phyloP scores from a whole-genome alignment of 2,888 invertebrate genomes.

The Diplazon laetatorius region DNA sequence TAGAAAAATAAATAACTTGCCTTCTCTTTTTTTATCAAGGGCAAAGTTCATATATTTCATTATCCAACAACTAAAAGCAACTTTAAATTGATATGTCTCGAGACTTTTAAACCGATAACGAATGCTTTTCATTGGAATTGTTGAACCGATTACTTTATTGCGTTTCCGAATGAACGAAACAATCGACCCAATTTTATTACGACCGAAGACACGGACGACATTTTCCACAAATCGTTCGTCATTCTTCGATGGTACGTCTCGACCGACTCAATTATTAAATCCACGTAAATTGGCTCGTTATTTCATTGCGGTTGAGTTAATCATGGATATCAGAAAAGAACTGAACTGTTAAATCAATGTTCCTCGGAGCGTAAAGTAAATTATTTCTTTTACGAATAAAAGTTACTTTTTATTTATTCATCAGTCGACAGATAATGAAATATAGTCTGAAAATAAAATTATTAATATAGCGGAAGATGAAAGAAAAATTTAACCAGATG shows the following conservation, averaged over 20 bases:
- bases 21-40: too few relatives aligned
- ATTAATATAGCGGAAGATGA: too few relatives aligned
- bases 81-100: too few relatives aligned
- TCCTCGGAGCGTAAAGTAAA: neutral
- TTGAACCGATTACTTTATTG: slow-evolving; percentile 11
- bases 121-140: slow-evolving; percentile 27
- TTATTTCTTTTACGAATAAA: neutral
- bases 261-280: neutral
- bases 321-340: neutral
- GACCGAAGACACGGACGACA: neutral
- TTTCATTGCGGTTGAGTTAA: neutral
- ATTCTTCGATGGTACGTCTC: neutral
- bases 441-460: too few relatives aligned
- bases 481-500: too few relatives aligned
- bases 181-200: slow-evolving; percentile 30
- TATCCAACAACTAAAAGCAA: too few relatives aligned
- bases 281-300: neutral
- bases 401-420: neutral
- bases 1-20: too few relatives aligned
- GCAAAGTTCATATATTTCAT: too few relatives aligned
- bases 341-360: neutral
- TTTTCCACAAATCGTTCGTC: neutral
- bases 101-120: slow-evolving; percentile 21
- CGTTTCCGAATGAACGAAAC: slow-evolving; percentile 14
- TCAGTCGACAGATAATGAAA: too few relatives aligned